Base-by-base conservation (phyloP, 2,113 vertebrate species). In the Actenoides lindsayi region DNA sequence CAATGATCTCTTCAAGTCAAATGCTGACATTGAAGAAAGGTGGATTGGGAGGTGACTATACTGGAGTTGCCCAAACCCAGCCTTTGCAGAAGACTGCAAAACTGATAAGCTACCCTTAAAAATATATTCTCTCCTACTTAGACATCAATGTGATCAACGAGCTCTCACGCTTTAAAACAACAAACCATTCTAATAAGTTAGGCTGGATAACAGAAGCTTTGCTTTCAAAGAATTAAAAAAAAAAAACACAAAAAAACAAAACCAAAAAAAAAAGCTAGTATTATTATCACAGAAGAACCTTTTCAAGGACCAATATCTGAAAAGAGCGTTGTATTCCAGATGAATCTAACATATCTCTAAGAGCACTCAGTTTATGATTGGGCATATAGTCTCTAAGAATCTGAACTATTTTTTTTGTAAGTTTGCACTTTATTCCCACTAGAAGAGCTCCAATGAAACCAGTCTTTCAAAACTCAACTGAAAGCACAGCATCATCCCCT, bases 51-150 rank as follows among this genome's bases (percentile, higher is more conserved):
- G 39, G 6, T 18, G 88, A 69, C 8, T 41, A 42, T 73, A 54
- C n/a, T 42, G 11, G 48, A 64, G 42, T 42, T 68, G 44, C 27
- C 23, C 69, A 46, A 0, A 0, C 11, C 71, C 35, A 71, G 0
- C 30, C 51, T 94, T 18, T 31, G 30, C 48, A 79, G 87, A 60
- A 60, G 25, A 16, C 6, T 46, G 64, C 20, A 89, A 71, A 90
- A 78, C 28, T 46, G 54, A 78, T 50, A 81, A 53, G 37, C 25
- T 83, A 48, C 20, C 33, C 48, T 48, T 35, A 59, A 77, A 90
- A 88, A 63, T 18, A 76, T 91, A 82, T 62, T 70, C 54, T 46
- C 15, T 44, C 25, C 30, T 83, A 35, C 33, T 77, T 9, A 75
- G 46, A 87, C 57, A 68, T 35, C 4, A 16, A 67, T 42, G 59